Evolutionary conservation across 35 echinoderm and acorn worm species (phyloP).

Genomic region (Hemicentrotus pulcherrimus): DNA sequence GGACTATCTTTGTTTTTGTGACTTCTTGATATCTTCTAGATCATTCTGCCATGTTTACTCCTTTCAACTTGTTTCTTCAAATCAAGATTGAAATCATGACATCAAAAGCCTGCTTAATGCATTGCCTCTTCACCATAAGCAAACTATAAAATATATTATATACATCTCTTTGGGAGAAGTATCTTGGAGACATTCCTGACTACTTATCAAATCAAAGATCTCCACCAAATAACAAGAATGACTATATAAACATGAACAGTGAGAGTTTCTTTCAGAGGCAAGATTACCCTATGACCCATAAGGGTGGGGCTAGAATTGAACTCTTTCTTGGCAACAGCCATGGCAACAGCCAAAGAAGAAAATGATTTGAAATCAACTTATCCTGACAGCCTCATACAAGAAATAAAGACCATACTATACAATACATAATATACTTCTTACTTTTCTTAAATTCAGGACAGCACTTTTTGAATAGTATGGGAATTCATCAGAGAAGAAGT

Average conservation of each 20-base stretch:
- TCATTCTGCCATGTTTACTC: neutral
- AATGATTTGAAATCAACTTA: neutral
- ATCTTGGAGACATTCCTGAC: neutral
- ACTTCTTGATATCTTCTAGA: neutral
- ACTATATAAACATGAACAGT: neutral
- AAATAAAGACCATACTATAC: neutral
- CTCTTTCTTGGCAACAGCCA: neutral
- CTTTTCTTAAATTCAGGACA: neutral
- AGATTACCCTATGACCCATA: constrained; percentile 14
- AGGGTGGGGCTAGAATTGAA: neutral
- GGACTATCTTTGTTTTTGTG: no score
- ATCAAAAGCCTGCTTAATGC: neutral
- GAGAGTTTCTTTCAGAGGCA: neutral
- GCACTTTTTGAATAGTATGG: neutral
- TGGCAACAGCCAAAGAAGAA: neutral
- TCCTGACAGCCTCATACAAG: neutral
- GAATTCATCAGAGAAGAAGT: no score
- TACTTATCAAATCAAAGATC: neutral
- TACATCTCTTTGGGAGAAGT: neutral
- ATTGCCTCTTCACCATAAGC: neutral
- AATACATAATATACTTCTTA: neutral
- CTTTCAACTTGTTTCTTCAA: neutral
- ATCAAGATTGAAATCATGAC: neutral
- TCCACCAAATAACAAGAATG: neutral
- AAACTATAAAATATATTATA: neutral